Evolutionary conservation across 2,113 vertebrate species (phyloP).

Genomic region (Boulengeromyrus knoepffleri): DNA sequence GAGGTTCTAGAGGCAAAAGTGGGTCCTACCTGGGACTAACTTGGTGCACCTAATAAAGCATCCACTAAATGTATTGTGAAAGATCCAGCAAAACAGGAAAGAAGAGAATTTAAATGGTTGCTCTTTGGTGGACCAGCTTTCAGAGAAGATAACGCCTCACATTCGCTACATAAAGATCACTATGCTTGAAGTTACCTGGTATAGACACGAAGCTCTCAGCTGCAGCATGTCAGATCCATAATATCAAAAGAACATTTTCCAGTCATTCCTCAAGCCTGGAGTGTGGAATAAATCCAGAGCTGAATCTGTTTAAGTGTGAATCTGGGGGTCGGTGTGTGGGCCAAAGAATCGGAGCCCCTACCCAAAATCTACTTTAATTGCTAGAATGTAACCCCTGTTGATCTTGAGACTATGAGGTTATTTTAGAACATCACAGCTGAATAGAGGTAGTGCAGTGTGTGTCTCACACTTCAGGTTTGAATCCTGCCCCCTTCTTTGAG

Average conservation of each 20-base stretch:
- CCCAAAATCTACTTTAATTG: background rate
- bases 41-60: background rate
- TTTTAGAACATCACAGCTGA: background rate
- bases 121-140: background rate
- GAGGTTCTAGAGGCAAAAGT: background rate
- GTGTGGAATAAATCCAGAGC: background rate
- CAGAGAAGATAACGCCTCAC: background rate
- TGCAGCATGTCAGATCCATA: background rate
- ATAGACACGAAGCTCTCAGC: background rate
- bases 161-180: slow-evolving; percentile 5
- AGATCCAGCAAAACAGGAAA: background rate
- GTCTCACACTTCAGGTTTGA: background rate
- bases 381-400: background rate
- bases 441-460: background rate
- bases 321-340: background rate
- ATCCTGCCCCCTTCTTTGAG: too few species aligned
- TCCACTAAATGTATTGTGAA: background rate
- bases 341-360: background rate
- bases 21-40: background rate
- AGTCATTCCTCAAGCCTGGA: background rate
- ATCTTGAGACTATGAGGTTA: background rate
- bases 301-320: background rate
- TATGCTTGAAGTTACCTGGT: background rate
- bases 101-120: background rate
- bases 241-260: background rate